phyloP scores from a whole-genome alignment of 1,140 invertebrate species.

The Habropoda laboriosa region DNA sequence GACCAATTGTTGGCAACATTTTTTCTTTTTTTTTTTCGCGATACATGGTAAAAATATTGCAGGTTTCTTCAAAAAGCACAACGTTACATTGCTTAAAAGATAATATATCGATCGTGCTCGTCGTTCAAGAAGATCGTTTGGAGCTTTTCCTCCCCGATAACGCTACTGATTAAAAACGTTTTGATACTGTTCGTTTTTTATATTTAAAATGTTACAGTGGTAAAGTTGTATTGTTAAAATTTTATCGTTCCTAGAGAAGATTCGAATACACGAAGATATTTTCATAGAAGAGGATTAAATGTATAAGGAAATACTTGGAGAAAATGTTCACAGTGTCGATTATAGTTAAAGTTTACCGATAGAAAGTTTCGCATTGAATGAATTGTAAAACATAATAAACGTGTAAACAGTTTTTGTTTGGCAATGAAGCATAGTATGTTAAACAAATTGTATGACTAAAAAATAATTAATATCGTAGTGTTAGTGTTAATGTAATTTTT shows the following conservation, averaged over 20 bases:
- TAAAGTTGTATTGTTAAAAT: conserved; percentile 9
- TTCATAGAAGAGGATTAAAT: not conserved
- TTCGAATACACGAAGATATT: not conserved
- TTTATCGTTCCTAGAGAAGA: not conserved
- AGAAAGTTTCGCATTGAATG: no score
- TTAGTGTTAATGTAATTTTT: no score
- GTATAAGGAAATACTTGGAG: not conserved
- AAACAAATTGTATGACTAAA: no score
- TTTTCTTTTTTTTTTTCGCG: no score
- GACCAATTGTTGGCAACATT: not conserved
- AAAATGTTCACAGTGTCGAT: not conserved
- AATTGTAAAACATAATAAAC: no score
- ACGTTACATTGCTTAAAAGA: no score
- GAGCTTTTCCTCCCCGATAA: not conserved
- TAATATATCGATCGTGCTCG: not conserved
- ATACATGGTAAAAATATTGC: no score
- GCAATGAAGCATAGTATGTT: no score
- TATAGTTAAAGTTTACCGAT: not conserved
- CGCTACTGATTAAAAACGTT: not conserved
- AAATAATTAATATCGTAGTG: no score
- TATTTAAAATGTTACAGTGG: not conserved
- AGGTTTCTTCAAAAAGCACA: no score
- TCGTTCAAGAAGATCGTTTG: not conserved
- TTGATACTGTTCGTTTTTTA: not conserved
- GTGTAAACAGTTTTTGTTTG: no score